Base-by-base conservation (phyloP, 2,113 vertebrate species). In the Struthio camelus region DNA sequence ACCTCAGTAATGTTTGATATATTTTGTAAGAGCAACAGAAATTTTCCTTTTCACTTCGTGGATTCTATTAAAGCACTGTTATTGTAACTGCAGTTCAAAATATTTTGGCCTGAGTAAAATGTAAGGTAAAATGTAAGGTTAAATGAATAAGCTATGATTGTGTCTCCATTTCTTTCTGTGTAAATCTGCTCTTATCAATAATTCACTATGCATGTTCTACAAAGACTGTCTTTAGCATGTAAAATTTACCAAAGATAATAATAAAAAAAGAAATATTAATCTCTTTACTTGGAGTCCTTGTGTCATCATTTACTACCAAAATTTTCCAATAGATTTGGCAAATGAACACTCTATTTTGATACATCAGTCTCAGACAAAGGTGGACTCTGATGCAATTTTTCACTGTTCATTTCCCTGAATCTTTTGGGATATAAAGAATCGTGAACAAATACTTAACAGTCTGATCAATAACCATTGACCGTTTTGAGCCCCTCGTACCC, bases 391-490 rank as follows among this genome's bases (percentile, higher is more conserved):
- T 96, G 93, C 87, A 94, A 89, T 96, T 97, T 97, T 95, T 97
- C 97, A 97, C 96, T 96, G 91, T 93, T 93, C 95, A 96, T 95
- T 96, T 97, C 93, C 95, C 96, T 59, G 97, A 97, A 96, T 96
- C 97, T 97, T 97, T 96, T 96, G 98, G 98, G 97, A 98, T 96
- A 96, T 91, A 96, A 97, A 97, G 97, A 97, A 97, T 93, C 11
- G 50, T 87, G 96, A 96, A 97, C 97, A 98, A 98, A 97, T 97
- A 97, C 97, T 98, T 98, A 98, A 98, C 96, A 97, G 98, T 79
- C 97, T 97, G 98, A 98, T 98, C 98, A 98, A 98, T 98, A 98
- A 81, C 96, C 97, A 98, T 98, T 98, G 98, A 98, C 97, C 71
- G 73, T 94, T 92, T 56, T 24, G 93, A 87, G 95, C 91, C 96